Evolutionary conservation across 2,888 invertebrate genomes (phyloP).

Genomic region (Leptothorax acervorum): DNA sequence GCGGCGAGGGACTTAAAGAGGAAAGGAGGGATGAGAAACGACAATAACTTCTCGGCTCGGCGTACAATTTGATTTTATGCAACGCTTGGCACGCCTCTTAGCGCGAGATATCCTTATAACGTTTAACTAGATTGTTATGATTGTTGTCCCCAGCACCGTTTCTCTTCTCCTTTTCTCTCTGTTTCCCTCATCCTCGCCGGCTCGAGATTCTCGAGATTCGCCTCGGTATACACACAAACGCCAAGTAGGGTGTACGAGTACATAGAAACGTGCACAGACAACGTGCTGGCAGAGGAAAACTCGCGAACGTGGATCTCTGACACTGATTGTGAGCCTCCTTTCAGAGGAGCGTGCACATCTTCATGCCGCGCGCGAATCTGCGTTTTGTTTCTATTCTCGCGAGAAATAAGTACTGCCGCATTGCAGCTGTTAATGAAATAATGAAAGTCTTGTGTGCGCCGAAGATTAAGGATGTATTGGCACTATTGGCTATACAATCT

Average conservation of each 20-base stretch:
- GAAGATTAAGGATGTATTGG: conserved; percentile 5
- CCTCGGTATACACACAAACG: conserved; percentile 36
- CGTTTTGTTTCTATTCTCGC: conserved; percentile 72
- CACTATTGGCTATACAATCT: too few species aligned
- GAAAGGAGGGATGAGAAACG: conserved; percentile 79
- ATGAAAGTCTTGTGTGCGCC: conserved; percentile 31
- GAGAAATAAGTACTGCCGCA: conserved; percentile 71
- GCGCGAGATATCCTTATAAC: conserved; percentile 85
- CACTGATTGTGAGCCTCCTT: conserved; percentile 51
- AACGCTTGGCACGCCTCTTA: conserved; percentile 85
- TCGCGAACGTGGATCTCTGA: conserved; percentile 45
- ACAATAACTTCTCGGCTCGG: conserved; percentile 85
- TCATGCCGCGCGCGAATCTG: conserved; percentile 58
- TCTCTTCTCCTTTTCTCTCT: conserved; percentile 48
- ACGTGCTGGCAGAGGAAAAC: conserved; percentile 72
- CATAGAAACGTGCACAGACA: conserved; percentile 44
- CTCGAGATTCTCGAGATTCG: conserved; percentile 50
- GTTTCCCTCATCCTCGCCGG: conserved; percentile 20
- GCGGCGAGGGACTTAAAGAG: conserved; percentile 16
- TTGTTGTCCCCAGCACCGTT: conserved; percentile 82
- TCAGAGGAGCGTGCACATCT: conserved; percentile 50
- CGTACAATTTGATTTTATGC: conserved; percentile 86
- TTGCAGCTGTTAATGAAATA: conserved; percentile 71
- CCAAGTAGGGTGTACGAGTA: conserved; percentile 22
- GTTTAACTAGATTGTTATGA: conserved; percentile 85